Evolutionary conservation across 2,797 vertebrate species (phyloP).

Genomic region (Pseudomugil gertrudae): DNA sequence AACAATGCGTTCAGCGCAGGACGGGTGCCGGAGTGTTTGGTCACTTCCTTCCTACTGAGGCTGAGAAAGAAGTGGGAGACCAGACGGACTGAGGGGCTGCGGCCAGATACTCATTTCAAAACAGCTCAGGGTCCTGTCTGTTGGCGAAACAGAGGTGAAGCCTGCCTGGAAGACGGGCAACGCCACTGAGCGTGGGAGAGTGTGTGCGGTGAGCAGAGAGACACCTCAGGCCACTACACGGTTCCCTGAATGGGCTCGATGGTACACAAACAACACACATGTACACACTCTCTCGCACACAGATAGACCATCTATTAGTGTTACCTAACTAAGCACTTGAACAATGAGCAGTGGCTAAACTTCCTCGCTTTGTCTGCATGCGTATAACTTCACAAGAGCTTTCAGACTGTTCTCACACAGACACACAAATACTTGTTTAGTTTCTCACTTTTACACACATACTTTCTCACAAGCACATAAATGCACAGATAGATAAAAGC

Average conservation of each 20-base stretch:
- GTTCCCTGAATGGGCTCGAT: constrained; percentile 67
- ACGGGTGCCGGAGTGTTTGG: constrained; percentile 74
- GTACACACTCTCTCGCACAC: constrained; percentile 44
- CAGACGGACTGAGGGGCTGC: constrained; percentile 58
- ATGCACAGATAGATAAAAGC: constrained; percentile 30
- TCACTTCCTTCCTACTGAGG: constrained; percentile 83
- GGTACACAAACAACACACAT: constrained; percentile 43
- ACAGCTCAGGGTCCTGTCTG: constrained; percentile 25
- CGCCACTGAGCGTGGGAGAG: constrained; percentile 67
- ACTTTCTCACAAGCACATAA: constrained; percentile 51
- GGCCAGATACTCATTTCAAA: constrained; percentile 61
- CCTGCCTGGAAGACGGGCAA: constrained; percentile 35
- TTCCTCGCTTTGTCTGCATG: constrained; percentile 86
- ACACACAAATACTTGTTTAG: constrained; percentile 75
- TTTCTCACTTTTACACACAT: constrained; percentile 75
- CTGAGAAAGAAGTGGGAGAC: constrained; percentile 81
- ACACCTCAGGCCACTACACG: constrained; percentile 56
- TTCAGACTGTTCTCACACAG: constrained; percentile 78
- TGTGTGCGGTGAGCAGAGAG: constrained; percentile 56
- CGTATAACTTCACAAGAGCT: constrained; percentile 79
- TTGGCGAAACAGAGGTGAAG: constrained; percentile 26
- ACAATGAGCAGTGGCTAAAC: constrained; percentile 84
- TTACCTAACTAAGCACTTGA: constrained; percentile 80
- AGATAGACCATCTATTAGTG: constrained; percentile 73
- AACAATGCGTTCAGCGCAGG: constrained; percentile 77